Base-by-base conservation (phyloP, 1,140 invertebrate species). In the Papilio dardanus region DNA sequence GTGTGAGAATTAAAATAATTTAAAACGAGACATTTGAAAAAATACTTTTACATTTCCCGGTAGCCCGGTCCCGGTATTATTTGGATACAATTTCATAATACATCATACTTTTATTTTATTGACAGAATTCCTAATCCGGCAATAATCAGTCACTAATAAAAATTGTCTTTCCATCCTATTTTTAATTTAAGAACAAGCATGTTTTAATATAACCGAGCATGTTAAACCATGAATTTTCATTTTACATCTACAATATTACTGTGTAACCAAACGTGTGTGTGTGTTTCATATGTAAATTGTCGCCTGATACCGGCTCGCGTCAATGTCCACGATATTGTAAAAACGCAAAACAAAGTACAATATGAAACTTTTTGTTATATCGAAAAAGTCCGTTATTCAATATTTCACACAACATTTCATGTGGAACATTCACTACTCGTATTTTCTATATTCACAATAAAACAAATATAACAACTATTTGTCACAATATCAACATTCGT, bases 261-360 rank as follows among this genome's bases (percentile, higher is more conserved):
- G 21, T 24, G 54, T 58, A 58, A 58, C 50, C 50, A 58, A 58
- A 58, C 24, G 28, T n/a, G n/a, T n/a, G n/a, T n/a, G n/a, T n/a
- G n/a, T n/a, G 21, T 24, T 58, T 58, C 24, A 58, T 28, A 12
- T 30, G 54, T 58, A 58, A 28, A 54, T 54, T 24, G 50, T 58
- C 54, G 4, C 54, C 2, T 58, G 54, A 58, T 21, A 14, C 54
- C 3, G 8, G 21, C 10, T 28, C 24, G 10, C 21, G 21, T 58
- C 54, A 58, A 1, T 58, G 24, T 58, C 54, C 21, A 58, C 10
- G 10, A 58, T 14, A 58, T 58, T 28, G 54, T 58, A 58, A 58
- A 58, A 58, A 58, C 28, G 19, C 14, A 10, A 21, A 50, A 58
- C 50, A 54, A 54, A 50, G 12, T 46, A 50, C 50, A 8, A 8